These are phyloP conservation scores for Triplophysa bombifrons DNA, from an alignment of 2,797 vertebrate genomes.

Conservation along the genomic window DNA sequence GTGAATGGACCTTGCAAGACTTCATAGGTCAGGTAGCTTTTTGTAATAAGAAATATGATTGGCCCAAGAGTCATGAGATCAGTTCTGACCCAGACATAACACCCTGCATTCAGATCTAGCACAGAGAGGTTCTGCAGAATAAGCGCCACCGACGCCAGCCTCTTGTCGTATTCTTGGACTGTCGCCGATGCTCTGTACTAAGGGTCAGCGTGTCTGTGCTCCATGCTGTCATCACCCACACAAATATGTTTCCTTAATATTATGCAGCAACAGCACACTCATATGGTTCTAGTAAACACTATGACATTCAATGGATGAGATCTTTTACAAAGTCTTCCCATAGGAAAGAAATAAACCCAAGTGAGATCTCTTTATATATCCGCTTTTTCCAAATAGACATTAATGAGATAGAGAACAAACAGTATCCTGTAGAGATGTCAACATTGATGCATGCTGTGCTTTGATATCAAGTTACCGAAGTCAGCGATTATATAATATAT, in stretches of 20 bases:
- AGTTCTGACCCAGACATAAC: slow-evolving; percentile 71
- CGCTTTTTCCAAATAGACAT: too few relatives aligned
- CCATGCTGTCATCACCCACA: slow-evolving; percentile 47
- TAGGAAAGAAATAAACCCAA: background rate
- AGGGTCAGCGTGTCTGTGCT: slow-evolving; percentile 51
- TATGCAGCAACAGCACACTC: slow-evolving; percentile 32
- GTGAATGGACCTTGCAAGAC: slow-evolving; percentile 41
- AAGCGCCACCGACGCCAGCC: slow-evolving; percentile 36
- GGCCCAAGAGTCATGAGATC: slow-evolving; percentile 60
- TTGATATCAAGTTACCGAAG: background rate
- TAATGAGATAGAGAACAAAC: too few relatives aligned
- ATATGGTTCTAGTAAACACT: slow-evolving; percentile 47
- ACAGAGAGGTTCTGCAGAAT: slow-evolving; percentile 40
- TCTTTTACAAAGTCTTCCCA: slow-evolving; percentile 11
- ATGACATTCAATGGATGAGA: slow-evolving; percentile 33
- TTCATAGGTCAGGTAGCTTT: slow-evolving; percentile 62
- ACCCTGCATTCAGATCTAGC: slow-evolving; percentile 52
- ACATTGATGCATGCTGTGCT: background rate
- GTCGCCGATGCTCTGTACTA: slow-evolving; percentile 11
- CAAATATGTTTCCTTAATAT: slow-evolving; percentile 48
- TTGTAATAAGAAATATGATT: slow-evolving; percentile 67
- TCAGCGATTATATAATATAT: background rate
- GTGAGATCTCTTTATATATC: background rate
- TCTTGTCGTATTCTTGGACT: slow-evolving; percentile 45
- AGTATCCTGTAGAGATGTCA: background rate